phyloP scores from a whole-genome alignment of 2,113 vertebrate genomes.

The Paramormyrops kingsleyae region DNA sequence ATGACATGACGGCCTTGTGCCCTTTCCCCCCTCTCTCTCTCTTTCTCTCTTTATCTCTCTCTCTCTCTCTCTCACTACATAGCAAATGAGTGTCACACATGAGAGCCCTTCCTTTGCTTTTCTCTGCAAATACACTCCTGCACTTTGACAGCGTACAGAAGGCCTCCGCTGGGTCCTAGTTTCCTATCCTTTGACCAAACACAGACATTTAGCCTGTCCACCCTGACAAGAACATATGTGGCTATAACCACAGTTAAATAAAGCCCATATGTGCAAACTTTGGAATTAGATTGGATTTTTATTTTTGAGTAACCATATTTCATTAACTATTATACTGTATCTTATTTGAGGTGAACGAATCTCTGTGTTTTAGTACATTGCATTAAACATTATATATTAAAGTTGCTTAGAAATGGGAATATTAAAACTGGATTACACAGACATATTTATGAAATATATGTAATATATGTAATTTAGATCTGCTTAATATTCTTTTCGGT shows the following conservation, averaged over 20 bases:
- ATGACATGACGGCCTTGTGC: slow-evolving; percentile 30
- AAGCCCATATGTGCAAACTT: neutral
- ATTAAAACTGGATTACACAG: neutral
- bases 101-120: slow-evolving; percentile 37
- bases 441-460: neutral
- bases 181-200: neutral
- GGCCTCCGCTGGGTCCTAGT: slow-evolving; percentile 56
- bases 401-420: neutral
- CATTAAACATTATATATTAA: neutral
- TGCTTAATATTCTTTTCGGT: neutral
- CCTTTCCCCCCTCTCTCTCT: slow-evolving; percentile 3
- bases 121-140: slow-evolving; percentile 43
- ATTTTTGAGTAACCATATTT: neutral
- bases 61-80: slow-evolving; percentile 38
- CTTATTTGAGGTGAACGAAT: neutral
- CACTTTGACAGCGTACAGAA: slow-evolving; percentile 47
- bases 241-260: neutral
- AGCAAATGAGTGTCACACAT: slow-evolving; percentile 67
- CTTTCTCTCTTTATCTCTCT: slow-evolving; percentile 19
- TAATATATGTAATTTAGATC: neutral
- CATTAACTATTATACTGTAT: neutral
- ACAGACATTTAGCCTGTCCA: neutral
- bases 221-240: neutral
- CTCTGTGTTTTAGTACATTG: neutral
- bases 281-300: neutral